These are phyloP conservation scores for Myioborus melanocephalus DNA, from an alignment of 2,797 vertebrate genomes.

Conservation along the genomic window DNA sequence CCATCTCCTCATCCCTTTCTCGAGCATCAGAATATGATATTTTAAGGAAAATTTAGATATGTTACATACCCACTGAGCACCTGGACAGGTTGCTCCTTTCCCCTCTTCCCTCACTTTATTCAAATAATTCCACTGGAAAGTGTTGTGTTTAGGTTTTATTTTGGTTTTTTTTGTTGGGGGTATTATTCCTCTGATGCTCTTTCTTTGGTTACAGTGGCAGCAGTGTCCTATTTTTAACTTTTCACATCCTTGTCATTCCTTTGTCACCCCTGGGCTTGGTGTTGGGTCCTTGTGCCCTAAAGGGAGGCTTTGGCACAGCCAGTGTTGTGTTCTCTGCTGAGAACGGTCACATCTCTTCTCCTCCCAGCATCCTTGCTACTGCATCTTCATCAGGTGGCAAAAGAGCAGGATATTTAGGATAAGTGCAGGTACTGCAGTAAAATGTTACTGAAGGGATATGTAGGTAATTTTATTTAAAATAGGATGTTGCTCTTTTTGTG, in stretches of 20 bases:
- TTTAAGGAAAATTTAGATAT: not conserved
- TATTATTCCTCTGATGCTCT: not conserved
- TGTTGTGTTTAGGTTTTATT: not conserved
- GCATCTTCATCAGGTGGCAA: not conserved
- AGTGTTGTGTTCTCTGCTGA: not conserved
- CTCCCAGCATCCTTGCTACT: not conserved
- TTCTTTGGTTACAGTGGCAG: not conserved
- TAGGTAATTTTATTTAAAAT: not conserved
- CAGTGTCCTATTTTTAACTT: not conserved
- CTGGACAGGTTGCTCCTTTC: not conserved
- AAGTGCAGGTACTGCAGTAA: not conserved
- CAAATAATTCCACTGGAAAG: not conserved
- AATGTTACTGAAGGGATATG: not conserved
- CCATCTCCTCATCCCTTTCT: not conserved
- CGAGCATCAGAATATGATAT: not conserved
- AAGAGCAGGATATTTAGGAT: not conserved
- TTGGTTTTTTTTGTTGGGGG: not conserved
- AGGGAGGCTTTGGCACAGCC: not conserved
- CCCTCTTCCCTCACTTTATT: not conserved
- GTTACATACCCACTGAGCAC: accelerated
- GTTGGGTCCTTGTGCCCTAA: not conserved
- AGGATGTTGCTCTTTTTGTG: not conserved
- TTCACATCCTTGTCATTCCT: not conserved
- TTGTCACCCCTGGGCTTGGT: not conserved
- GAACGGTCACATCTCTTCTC: not conserved